Percentiles rank a stretch among this genome's conserved stretches.
phyloP scores from a whole-genome alignment of 2,113 vertebrate genomes.

The Corythaixoides concolor region DNA sequence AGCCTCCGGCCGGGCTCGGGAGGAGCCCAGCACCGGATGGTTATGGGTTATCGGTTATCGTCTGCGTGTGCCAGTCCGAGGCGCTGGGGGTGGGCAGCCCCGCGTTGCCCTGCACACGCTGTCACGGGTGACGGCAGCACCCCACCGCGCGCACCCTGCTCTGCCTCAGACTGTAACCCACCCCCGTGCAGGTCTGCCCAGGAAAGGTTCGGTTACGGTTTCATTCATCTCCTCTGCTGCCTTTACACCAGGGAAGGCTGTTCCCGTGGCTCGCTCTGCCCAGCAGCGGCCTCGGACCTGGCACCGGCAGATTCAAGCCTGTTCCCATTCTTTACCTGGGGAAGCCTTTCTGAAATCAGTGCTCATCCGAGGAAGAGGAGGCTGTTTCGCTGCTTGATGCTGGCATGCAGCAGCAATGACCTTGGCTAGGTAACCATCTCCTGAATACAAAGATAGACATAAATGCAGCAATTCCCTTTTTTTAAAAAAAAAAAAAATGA shows the following conservation, averaged over 20 bases:
- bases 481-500: neutral
- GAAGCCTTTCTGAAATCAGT: neutral
- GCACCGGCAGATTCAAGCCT: neutral
- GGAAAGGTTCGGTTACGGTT: neutral
- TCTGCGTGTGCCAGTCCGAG: neutral
- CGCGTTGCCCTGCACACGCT: accelerated
- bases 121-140: neutral
- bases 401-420: constrained; percentile 22
- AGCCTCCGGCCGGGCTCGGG: neutral
- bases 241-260: neutral
- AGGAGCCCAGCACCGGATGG: neutral
- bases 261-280: neutral
- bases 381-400: neutral
- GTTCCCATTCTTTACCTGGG: neutral
- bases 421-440: constrained; percentile 41
- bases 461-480: neutral
- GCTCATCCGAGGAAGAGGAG: neutral
- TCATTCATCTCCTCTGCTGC: neutral
- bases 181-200: neutral
- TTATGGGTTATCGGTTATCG: too few species aligned
- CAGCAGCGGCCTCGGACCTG: neutral
- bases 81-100: neutral
- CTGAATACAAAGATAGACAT: constrained; percentile 28
- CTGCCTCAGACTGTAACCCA: neutral
- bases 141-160: neutral